These are phyloP conservation scores for Drosophila rhopaloa DNA, from an alignment of 1,140 invertebrate species.

Conservation along the genomic window DNA sequence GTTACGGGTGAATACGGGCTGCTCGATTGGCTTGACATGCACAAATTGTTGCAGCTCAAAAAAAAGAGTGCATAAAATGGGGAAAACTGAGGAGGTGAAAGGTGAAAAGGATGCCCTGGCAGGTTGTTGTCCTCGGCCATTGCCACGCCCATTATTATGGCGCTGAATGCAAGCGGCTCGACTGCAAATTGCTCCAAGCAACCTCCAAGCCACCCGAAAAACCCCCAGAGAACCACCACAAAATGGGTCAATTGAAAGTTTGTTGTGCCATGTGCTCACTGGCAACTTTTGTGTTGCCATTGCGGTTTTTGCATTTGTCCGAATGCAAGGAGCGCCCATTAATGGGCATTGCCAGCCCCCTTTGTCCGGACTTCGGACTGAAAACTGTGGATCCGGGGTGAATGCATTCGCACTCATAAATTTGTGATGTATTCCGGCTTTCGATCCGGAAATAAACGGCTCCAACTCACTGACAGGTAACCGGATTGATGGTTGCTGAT, in stretches of 20 bases:
- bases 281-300: constrained; percentile 18
- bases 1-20: neutral
- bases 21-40: constrained; percentile 55
- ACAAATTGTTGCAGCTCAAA: constrained; percentile 26
- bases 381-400: constrained; percentile 6
- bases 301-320: constrained; percentile 31
- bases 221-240: neutral
- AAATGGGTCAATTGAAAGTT: constrained; percentile 73
- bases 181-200: constrained; percentile 25
- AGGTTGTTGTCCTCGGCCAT: constrained; percentile 72
- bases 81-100: constrained; percentile 14
- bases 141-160: constrained; percentile 53
- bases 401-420: constrained; percentile 48
- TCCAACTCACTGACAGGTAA: constrained; percentile 7
- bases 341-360: constrained; percentile 19
- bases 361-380: constrained; percentile 3
- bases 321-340: constrained; percentile 3
- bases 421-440: constrained; percentile 27
- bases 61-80: neutral
- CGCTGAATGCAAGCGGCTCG: constrained; percentile 24
- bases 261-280: constrained; percentile 9
- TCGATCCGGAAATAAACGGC: constrained; percentile 22
- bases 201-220: neutral
- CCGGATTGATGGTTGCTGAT: constrained; percentile 2
- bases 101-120: constrained; percentile 28